These are phyloP conservation scores for Bovichtus diacanthus DNA, from an alignment of 2,797 vertebrate species.

Conservation along the genomic window DNA sequence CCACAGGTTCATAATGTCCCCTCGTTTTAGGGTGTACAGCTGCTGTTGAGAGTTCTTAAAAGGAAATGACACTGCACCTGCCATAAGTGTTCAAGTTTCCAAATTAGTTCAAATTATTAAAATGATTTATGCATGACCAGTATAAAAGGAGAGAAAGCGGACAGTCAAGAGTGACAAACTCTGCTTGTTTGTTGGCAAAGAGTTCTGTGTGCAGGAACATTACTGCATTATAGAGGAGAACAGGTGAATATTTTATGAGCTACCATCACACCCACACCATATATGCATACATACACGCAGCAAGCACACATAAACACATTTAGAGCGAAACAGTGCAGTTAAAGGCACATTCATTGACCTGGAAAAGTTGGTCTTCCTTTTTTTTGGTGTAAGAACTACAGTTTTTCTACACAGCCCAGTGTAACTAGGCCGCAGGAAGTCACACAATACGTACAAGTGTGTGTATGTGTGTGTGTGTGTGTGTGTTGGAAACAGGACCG, in stretches of 20 bases:
- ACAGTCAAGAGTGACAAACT: slow-evolving; percentile 27
- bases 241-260: slow-evolving; percentile 75
- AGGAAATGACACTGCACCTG: slow-evolving; percentile 11
- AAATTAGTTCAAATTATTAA: slow-evolving; percentile 16
- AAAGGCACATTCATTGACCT: slow-evolving; percentile 43
- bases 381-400: slow-evolving; percentile 4
- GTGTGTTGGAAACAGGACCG: slow-evolving; percentile 40
- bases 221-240: slow-evolving; percentile 75
- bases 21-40: not conserved
- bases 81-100: slow-evolving; percentile 5
- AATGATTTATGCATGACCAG: slow-evolving; percentile 18
- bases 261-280: slow-evolving; percentile 28
- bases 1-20: not conserved
- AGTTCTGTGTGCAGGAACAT: slow-evolving; percentile 46
- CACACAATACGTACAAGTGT: slow-evolving; percentile 17
- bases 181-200: slow-evolving; percentile 36
- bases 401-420: not conserved
- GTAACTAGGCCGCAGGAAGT: slow-evolving; percentile 22
- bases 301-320: slow-evolving; percentile 1
- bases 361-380: slow-evolving; percentile 33
- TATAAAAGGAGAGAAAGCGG: slow-evolving; percentile 6
- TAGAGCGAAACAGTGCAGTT: slow-evolving; percentile 26
- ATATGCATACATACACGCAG: slow-evolving; percentile 20
- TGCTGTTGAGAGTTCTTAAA: not conserved
- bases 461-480: slow-evolving; percentile 6